Evolutionary conservation across 2,113 vertebrate species (phyloP).

Genomic region (Callithrix jacchus): DNA sequence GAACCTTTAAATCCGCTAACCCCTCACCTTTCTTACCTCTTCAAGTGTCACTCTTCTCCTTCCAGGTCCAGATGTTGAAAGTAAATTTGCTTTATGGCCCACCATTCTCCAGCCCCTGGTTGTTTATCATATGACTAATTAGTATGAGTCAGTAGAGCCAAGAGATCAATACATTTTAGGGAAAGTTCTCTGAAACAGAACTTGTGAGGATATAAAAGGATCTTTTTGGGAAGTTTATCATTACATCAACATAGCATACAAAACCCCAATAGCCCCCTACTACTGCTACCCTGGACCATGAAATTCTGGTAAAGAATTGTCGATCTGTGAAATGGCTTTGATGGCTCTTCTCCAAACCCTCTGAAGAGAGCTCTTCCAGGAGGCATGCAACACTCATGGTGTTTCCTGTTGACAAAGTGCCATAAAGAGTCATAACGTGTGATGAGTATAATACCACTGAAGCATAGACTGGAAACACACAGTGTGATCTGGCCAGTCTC

Average conservation of each 20-base stretch:
- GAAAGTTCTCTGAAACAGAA: not conserved
- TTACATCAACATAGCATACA: not conserved
- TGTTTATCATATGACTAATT: not conserved
- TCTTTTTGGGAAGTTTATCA: not conserved
- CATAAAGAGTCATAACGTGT: not conserved
- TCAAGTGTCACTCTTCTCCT: not conserved
- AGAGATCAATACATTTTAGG: not conserved
- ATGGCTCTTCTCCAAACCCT: not conserved
- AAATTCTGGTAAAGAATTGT: not conserved
- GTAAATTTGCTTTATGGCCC: not conserved
- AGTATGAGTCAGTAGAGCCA: not conserved
- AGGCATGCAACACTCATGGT: not conserved
- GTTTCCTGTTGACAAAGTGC: not conserved
- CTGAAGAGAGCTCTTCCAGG: not conserved
- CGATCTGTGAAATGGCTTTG: not conserved
- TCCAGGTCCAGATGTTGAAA: not conserved
- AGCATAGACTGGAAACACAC: not conserved
- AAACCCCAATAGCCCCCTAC: not conserved
- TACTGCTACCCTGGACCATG: not conserved
- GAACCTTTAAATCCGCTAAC: not conserved
- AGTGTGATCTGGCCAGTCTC: not conserved
- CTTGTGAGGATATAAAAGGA: not conserved
- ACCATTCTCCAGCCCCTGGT: not conserved
- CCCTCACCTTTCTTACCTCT: not conserved
- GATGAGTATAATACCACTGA: not conserved